phyloP scores from a whole-genome alignment of 2,113 vertebrate species.

The Podilymbus podiceps region DNA sequence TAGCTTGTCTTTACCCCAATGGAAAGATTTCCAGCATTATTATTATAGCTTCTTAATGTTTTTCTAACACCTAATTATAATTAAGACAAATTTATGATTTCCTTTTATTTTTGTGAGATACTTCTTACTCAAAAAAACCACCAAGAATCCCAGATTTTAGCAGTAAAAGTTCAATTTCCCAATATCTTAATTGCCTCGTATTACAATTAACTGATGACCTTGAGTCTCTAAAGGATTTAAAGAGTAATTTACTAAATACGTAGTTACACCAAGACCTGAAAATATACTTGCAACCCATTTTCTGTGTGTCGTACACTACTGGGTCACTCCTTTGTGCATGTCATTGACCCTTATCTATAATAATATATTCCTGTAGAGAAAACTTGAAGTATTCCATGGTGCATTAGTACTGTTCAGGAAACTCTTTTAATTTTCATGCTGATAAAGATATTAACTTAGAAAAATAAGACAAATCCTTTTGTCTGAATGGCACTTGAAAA shows the following conservation, averaged over 20 bases:
- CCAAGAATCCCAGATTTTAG: neutral
- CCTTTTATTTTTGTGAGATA: neutral
- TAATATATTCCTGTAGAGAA: slow-evolving; percentile 58
- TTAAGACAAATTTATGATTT: neutral
- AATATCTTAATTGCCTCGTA: neutral
- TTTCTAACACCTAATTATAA: neutral
- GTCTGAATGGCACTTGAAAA: slow-evolving; percentile 67
- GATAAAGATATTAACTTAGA: slow-evolving; percentile 65
- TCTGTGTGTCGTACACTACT: neutral
- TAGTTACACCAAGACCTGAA: neutral
- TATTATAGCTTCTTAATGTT: neutral
- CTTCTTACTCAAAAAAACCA: neutral
- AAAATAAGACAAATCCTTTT: slow-evolving; percentile 61
- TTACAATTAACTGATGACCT: slow-evolving; percentile 48
- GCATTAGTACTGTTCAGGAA: slow-evolving; percentile 56
- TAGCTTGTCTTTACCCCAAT: neutral
- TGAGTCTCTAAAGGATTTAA: neutral
- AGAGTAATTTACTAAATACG: slow-evolving; percentile 27
- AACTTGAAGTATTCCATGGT: slow-evolving; percentile 21
- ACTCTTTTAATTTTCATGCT: slow-evolving; percentile 55
- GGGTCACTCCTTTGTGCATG: slow-evolving; percentile 27
- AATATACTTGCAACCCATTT: slow-evolving; percentile 44
- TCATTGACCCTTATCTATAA: slow-evolving; percentile 55
- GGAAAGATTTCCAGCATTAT: neutral
- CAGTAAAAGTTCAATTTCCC: neutral